Conservation (phyloP, 2,888 invertebrate species). For the Dynastes maya region DNA sequence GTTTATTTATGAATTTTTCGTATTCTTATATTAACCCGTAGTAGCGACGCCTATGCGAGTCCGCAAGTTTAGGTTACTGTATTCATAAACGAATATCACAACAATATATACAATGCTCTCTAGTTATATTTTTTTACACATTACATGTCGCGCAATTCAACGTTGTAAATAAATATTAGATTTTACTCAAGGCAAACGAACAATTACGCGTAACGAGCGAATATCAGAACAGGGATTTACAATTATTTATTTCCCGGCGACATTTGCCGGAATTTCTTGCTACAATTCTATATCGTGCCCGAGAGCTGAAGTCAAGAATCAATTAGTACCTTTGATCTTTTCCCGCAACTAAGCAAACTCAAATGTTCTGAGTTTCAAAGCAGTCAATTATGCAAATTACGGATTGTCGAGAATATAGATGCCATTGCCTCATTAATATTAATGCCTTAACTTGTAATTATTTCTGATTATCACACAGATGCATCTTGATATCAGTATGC, state of each 20-base stretch:
- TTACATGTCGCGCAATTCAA: not conserved
- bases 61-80: too few relatives aligned
- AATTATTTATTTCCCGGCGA: not conserved
- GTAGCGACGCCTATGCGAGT: too few relatives aligned
- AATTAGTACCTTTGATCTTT: conserved; percentile 27
- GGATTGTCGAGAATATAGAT: not conserved
- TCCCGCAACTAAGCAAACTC: not conserved
- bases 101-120: not conserved
- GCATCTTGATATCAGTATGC: not conserved
- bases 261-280: not conserved
- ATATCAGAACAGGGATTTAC: conserved; percentile 8
- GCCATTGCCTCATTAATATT: not conserved
- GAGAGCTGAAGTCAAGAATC: conserved; percentile 1
- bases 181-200: not conserved
- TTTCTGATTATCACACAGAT: not conserved
- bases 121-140: not conserved
- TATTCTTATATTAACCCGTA: too few relatives aligned
- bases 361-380: conserved; percentile 1
- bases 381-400: conserved; percentile 20
- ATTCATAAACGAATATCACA: too few relatives aligned
- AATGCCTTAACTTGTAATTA: conserved; percentile 7
- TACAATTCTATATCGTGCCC: not conserved
- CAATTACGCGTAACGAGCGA: not conserved
- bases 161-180: not conserved
- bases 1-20: too few relatives aligned